Base-by-base conservation (phyloP, 2,888 invertebrate species). In the Carpatolechia fugitivella region DNA sequence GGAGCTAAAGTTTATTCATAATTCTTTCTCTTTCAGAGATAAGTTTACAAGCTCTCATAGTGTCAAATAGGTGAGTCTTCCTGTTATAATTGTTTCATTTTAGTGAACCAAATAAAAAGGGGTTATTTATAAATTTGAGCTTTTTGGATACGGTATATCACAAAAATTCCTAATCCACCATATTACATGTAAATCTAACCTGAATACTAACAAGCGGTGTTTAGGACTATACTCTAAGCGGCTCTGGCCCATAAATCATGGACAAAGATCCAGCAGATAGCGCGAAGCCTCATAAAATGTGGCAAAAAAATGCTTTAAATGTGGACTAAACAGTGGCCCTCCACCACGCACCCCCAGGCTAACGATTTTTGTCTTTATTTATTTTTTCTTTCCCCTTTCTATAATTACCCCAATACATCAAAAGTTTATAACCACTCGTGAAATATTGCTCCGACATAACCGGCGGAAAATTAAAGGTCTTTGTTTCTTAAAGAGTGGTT, bases 281-380 rank as follows among this genome's bases (percentile, higher is more conserved):
- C 67, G 70, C 68, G 70, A 72, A 74, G 69, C 71, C 64, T 77
- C 71, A 71, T 76, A 76, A 78, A 69, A 70, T 66, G 56, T 64
- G 64, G 68, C 64, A 72, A 75, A 66, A 65, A 79, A 78, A 76
- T 68, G 66, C 71, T 71, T 70, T 76, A 76, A 84, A 80, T 76
- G 74, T 75, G 77, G 68, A 67, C 74, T 74, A 76, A 82, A 87
- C 85, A 82, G 88, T 89, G 89, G 89, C 87, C 87, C 82, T 81
- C 83, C 80, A 56, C 78, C 68, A 65, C 60, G 74, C 65, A 49
- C 74, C 89, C 76, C 18, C 52, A 38, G 78, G 85, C 82, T 65
- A 73, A 69, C 72, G 72, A 80, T 80, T 82, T 81, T 80, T 66
- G 75, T 76, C 74, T 77, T 72, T 72, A 74, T 79, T 76, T 74